Base-by-base conservation (phyloP, 2,113 vertebrate genomes). In the Proteles cristata region DNA sequence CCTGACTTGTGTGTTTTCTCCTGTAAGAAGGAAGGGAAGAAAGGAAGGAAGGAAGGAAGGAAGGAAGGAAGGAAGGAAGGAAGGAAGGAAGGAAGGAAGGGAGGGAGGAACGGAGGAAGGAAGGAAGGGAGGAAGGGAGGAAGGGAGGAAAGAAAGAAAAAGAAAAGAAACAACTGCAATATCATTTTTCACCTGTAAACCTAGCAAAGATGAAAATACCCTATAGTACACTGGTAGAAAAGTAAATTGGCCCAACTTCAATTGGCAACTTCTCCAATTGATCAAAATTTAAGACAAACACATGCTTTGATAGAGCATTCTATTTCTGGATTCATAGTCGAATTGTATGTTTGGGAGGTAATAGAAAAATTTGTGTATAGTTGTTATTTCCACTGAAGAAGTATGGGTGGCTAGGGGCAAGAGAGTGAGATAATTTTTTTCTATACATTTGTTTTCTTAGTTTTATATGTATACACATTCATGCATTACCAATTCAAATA, bases 401-500 rank as follows among this genome's bases (percentile, higher is more conserved):
- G 55, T 16, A n/a, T 71, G 31, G 35, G 33, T 50, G 12, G 5
- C 39, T 97, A 4, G 53, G 55, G 81, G 12, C 28, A 88, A 86
- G 33, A 11, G n/a, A 80, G 17, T 53, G 4, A 91, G 17, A 55
- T 7, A n/a, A 14, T 55, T 35, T 61, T 90, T 85, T 80, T 73
- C 21, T 61, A 8, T n/a, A 39, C 63, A 1, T 16, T 53, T 85
- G 23, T 71, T 45, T 63, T 77, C 14, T 94, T 14, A 76, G 15
- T 53, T 96, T 88, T 90, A 43, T 50, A 33, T 10, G 28, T 12
- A 63, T 76, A 4, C 35, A 76, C 76, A 68, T 43, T 31, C 5
- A 39, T 95, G n/a, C 3, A 90, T 69, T 89, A 58, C 26, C 63
- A 73, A 53, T 65, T 88, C 69, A 85, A 90, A 96, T 87, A 82